phyloP scores from a whole-genome alignment of 2,797 vertebrate genomes.

The Paedocypris micromegethes region DNA sequence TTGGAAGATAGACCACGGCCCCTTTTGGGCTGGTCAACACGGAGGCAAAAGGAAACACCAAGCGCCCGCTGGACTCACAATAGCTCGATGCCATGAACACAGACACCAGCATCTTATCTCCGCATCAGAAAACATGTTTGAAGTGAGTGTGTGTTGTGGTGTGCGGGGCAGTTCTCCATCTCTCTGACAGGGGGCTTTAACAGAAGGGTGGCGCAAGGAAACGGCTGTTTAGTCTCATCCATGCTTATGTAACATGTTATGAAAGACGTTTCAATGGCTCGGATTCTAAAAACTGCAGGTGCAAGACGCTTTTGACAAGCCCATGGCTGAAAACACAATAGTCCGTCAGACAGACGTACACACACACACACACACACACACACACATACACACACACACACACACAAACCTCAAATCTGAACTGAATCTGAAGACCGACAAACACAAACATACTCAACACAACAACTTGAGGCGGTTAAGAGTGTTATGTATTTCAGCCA shows the following conservation, averaged over 20 bases:
- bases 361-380: conserved; percentile 2
- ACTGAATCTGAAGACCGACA: neutral
- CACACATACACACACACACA: conserved; percentile 14
- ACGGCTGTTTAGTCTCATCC: conserved; percentile 45
- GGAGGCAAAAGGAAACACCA: neutral
- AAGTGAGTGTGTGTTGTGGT: neutral
- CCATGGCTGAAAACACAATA: conserved; percentile 2
- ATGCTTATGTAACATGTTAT: conserved; percentile 40
- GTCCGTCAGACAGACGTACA: neutral
- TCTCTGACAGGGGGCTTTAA: conserved; percentile 9
- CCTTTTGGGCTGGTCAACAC: conserved; percentile 4
- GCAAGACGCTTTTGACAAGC: conserved; percentile 27
- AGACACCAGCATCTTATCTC: neutral
- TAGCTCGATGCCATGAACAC: neutral
- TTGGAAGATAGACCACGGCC: conserved; percentile 37
- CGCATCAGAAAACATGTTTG: neutral
- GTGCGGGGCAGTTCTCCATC: conserved; percentile 13
- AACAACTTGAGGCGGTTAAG: neutral
- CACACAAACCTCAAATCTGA: conserved; percentile 13
- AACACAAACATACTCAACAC: conserved; percentile 1
- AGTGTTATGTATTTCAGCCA: too few relatives aligned
- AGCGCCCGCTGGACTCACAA: neutral
- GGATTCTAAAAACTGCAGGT: conserved; percentile 39
- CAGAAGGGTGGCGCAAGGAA: conserved; percentile 38
- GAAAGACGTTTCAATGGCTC: conserved; percentile 35